Evolutionary conservation across 2,888 invertebrate species (phyloP), one percentile per base, ranked within the genome.

Genomic region (Dryocosmus kuriphilus): DNA sequence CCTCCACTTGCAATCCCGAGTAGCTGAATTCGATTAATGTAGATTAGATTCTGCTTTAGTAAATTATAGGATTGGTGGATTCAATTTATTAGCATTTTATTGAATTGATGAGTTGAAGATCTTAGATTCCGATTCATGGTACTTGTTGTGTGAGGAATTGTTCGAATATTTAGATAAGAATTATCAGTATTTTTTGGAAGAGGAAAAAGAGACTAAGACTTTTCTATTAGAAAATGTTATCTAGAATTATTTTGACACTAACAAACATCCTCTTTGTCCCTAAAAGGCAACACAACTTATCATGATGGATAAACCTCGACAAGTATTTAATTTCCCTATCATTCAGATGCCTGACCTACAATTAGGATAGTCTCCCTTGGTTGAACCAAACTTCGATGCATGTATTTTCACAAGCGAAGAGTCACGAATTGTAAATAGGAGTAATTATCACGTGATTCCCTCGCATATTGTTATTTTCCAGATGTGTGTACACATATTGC

Each of bases 1-100:
- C 19, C 55, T 19, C 55, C 19, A 51, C 22, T 71, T 55, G 30
- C 57, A 35, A 38, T 51, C 7, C 35, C 27, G 30, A 51, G 46
- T 71, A 71, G 51, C 51, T 71, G 71, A 71, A 71, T 51, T 51
- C 46, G 46, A 71, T 71, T 46, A 71, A 24, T 57, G 24, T 24
- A 46, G 30, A 65, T 38, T 38, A n/a, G 35, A 27, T 19, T 71
- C 30, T 67, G 27, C 24, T 67, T 24, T 41, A 16, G 24, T 41
- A 24, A 57, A 57, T 57, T 57, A 57, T 14, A 57, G 57, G 22
- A 24, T 24, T 14, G 24, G 24, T 4, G 57, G 24, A 57, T 24
- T 57, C 22, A 57, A 57, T 57, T 0, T 57, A 11, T 57, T 57
- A 14, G 24, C 24, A 51, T 51, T 51, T 51, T n/a, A 51, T n/a